Evolutionary conservation across 2,113 vertebrate species (phyloP), one percentile per base, ranked within the genome.

Genomic region (Bujurquina vittata): DNA sequence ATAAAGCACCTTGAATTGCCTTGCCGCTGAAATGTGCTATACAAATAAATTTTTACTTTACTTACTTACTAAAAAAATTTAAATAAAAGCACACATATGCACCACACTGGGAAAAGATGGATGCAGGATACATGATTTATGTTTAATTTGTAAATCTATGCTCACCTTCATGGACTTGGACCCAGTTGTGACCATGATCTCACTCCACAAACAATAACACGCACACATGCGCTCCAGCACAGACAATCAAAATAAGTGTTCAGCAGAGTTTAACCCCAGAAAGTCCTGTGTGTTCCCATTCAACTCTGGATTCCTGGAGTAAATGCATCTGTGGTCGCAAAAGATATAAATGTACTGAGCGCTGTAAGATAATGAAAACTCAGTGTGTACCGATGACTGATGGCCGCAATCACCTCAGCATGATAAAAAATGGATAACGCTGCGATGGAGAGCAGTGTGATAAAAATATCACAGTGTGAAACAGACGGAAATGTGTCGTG

Each of bases 401-500:
- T 90, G 77, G 65, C 60, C 12, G 35, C 82, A 82, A 87, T 90
- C 87, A 78, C 72, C 75, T 79, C 43, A 4, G 76, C 60, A 69
- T 46, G 31, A 67, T 69, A 75, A 84, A 81, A 62, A 81, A 92
- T 17, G 23, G 54, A 37, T 59, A 17, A 1, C 54, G 3, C 55
- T 11, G 55, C 1, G 5, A 90, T 81, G 86, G 59, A 29, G 78
- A 84, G 72, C 76, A 33, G 59, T 0, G 29, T 10, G 85, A 88
- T 80, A 63, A 78, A 87, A 91, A 91, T 84, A 77, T 76, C 89
- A 61, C 49, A 46, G 59, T 3, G 79, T 2, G 33, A 75, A 60
- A 84, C 17, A 82, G 58, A 74, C 23, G 60, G 80, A 89, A 86
- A 91, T 86, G 87, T 88, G 86, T 89, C 22, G 67, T 86, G 78